Conservation (phyloP, 1,140 invertebrate genomes). For the Calliphora vicina region DNA sequence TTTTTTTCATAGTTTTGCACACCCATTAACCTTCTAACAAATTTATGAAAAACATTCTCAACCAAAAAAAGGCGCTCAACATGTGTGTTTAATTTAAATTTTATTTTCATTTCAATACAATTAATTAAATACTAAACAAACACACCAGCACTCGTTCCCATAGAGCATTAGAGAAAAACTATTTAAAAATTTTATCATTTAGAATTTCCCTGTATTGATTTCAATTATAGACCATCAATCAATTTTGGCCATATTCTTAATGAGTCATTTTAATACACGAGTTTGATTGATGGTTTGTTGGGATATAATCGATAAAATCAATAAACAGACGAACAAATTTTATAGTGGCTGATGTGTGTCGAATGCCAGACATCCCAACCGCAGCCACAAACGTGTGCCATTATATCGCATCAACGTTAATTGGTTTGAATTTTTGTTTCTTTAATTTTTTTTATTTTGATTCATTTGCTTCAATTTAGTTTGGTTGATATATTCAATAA, state of each 20-base stretch:
- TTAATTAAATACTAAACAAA: not conserved
- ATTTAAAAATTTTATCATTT: not conserved
- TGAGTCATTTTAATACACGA: not conserved
- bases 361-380: not conserved
- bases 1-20: too few species aligned
- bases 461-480: not conserved
- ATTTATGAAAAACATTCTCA: too few species aligned
- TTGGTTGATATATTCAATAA: not conserved
- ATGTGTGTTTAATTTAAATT: conserved; percentile 35
- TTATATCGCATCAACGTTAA: not conserved
- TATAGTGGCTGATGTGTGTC: not conserved
- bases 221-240: not conserved
- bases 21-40: too few species aligned
- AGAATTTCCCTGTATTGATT: not conserved
- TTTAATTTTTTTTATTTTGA: not conserved
- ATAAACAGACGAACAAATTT: not conserved
- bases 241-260: not conserved
- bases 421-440: not conserved
- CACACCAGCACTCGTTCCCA: too few species aligned
- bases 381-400: not conserved
- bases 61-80: not conserved
- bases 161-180: not conserved
- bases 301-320: not conserved
- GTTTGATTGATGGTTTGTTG: not conserved
- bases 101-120: not conserved